These are phyloP conservation scores for Leptinotarsa peninsularis DNA, from an alignment of 2,888 invertebrate genomes.

Conservation along the genomic window DNA sequence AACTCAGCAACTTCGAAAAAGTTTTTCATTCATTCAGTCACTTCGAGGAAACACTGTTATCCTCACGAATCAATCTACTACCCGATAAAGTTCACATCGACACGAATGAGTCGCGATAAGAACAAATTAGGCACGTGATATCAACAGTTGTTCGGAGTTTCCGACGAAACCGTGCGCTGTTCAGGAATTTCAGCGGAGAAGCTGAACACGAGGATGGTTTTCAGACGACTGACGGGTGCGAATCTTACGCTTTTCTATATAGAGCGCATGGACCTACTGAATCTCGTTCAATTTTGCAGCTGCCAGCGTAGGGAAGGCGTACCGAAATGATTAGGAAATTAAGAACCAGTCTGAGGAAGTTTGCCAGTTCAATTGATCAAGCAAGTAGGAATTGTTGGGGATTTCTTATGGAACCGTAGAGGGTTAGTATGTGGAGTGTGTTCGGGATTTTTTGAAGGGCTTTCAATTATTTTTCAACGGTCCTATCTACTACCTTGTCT, in stretches of 20 bases:
- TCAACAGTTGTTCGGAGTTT: slow-evolving; percentile 8
- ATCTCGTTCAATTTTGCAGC: not conserved
- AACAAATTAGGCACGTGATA: not conserved
- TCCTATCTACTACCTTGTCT: too few relatives aligned
- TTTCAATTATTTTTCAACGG: too few relatives aligned
- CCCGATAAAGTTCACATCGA: not conserved
- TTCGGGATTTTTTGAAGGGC: too few relatives aligned
- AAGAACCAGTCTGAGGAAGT: too few relatives aligned
- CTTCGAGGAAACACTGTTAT: not conserved
- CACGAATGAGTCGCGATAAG: not conserved
- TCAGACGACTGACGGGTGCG: not conserved
- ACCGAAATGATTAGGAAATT: not conserved
- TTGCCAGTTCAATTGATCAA: too few relatives aligned
- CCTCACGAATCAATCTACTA: not conserved
- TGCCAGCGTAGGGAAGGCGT: not conserved
- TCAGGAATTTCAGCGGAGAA: not conserved
- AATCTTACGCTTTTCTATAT: not conserved
- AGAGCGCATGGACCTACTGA: not conserved
- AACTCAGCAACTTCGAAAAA: not conserved
- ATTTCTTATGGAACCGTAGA: too few relatives aligned
- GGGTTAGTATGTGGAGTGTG: too few relatives aligned
- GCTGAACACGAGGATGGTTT: not conserved
- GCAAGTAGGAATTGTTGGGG: too few relatives aligned
- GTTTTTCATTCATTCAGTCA: not conserved
- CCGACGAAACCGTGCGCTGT: not conserved